Conservation (phyloP, 2,797 vertebrate species). For the Salarias fasciatus region DNA sequence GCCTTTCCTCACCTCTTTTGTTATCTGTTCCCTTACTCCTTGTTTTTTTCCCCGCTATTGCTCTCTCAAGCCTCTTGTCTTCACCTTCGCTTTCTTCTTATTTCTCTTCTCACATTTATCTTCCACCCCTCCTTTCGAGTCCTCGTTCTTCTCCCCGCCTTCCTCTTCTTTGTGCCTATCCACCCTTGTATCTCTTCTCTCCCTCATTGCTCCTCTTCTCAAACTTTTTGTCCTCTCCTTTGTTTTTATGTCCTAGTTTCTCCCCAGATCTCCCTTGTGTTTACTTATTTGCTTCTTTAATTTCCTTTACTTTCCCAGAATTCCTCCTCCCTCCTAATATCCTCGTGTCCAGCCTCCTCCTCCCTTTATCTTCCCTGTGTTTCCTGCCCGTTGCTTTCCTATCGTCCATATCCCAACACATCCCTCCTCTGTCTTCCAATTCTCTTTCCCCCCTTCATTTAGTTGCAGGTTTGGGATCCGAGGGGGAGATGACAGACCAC, state of each 20-base stretch:
- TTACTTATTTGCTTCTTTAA: too few species aligned
- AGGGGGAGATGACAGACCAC: slow-evolving; percentile 40
- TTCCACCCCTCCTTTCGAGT: not conserved
- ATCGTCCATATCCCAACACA: not conserved
- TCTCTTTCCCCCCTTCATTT: slow-evolving; percentile 14
- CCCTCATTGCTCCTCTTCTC: not conserved
- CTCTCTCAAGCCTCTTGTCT: not conserved
- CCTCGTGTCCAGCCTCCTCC: not conserved
- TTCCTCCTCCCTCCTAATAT: not conserved
- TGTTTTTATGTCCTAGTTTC: not conserved
- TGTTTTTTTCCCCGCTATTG: slow-evolving; percentile 10
- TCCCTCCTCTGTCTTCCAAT: not conserved
- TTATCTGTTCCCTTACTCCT: slow-evolving; percentile 34
- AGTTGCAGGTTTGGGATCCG: slow-evolving; percentile 31
- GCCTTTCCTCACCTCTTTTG: slow-evolving; percentile 28
- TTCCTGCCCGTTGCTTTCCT: not conserved
- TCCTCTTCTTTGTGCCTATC: not conserved
- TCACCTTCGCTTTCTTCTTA: not conserved
- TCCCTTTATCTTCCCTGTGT: not conserved
- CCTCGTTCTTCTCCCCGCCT: not conserved
- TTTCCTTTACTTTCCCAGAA: too few species aligned
- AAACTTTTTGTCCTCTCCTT: not conserved
- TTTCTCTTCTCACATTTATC: not conserved
- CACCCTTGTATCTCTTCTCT: not conserved
- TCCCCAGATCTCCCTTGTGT: not conserved